Evolutionary conservation across 2,113 vertebrate species (phyloP), one percentile per base, ranked within the genome.

Genomic region (Colius striatus): DNA sequence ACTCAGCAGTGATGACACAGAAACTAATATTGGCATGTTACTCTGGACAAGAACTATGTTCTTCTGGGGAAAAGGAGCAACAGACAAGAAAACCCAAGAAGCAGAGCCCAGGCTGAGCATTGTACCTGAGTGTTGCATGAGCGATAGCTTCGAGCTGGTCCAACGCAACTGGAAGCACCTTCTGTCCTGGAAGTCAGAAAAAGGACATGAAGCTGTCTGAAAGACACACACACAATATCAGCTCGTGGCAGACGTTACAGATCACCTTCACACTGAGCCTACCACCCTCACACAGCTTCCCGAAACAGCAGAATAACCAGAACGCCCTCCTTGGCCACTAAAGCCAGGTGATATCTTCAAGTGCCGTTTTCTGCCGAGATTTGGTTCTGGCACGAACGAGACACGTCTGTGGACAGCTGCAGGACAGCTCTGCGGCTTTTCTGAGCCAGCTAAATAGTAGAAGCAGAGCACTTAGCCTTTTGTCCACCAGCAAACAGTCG

Each of bases 51-150:
- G 16, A 70, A 62, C 25, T 0, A 27, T 12, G 6, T 81, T 91
- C 61, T 6, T 55, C 32, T 60, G 29, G 12, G 22, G 41, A 79
- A 77, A 89, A 85, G 38, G 9, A 93, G 12, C 43, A 83, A 54
- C 27, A 57, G 22, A 13, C 29, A 85, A 61, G 38, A 51, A 94
- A 90, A 86, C 80, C 16, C 0, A 13, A 41, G 71, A 62, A 43
- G 3, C 5, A 30, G 34, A 73, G 30, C 26, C 65, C 25, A 77
- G 62, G 57, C 16, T 41, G n/a, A 54, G 21, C 13, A 50, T 57
- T 63, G 75, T 94, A 99, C 99, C 99, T 99, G 98, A 27, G 98
- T 91, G 92, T 98, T 98, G 96, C 99, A 99, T 19, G 98, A 98
- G 55, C 92, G 98, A 93, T 99, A 98, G 53, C 98, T 99, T 96